These are phyloP conservation scores for Mythimna albipuncta DNA, from an alignment of 2,888 invertebrate species.

Conservation along the genomic window DNA sequence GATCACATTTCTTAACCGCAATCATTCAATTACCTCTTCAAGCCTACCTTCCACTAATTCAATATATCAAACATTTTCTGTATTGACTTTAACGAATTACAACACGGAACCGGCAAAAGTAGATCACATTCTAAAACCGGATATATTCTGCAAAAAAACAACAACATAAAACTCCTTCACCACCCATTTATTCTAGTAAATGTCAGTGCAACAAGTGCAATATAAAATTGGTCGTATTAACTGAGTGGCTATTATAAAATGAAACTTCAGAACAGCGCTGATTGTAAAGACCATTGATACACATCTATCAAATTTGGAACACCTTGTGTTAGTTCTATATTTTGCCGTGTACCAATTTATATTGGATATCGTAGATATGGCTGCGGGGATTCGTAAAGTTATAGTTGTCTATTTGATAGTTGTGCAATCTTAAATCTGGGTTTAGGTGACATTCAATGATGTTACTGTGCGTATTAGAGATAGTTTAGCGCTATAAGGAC, in stretches of 20 bases:
- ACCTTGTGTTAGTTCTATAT: not conserved
- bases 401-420: constrained; percentile 22
- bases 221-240: constrained; percentile 47
- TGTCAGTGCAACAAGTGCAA: constrained; percentile 38
- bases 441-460: constrained; percentile 32
- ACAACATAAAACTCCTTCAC: constrained; percentile 41
- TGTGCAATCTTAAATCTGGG: constrained; percentile 20
- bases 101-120: constrained; percentile 58
- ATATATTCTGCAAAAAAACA: constrained; percentile 49
- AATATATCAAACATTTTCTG: constrained; percentile 40
- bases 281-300: not conserved
- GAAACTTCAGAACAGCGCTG: not conserved
- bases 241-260: constrained; percentile 1
- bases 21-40: constrained; percentile 27
- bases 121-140: constrained; percentile 59
- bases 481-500: not conserved
- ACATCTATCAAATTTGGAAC: constrained; percentile 9
- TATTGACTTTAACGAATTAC: constrained; percentile 47
- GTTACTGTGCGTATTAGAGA: not conserved
- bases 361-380: not conserved
- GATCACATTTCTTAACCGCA: constrained; percentile 19
- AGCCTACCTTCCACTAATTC: constrained; percentile 27
- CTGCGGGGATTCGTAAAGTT: constrained; percentile 21
- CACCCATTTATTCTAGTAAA: constrained; percentile 44
- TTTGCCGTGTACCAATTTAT: not conserved